A percentile compares a stretch with the other conserved stretches of the same genome.
Evolutionary conservation across 2,888 invertebrate genomes (phyloP).

Genomic region (Hypselothyrea guttata): DNA sequence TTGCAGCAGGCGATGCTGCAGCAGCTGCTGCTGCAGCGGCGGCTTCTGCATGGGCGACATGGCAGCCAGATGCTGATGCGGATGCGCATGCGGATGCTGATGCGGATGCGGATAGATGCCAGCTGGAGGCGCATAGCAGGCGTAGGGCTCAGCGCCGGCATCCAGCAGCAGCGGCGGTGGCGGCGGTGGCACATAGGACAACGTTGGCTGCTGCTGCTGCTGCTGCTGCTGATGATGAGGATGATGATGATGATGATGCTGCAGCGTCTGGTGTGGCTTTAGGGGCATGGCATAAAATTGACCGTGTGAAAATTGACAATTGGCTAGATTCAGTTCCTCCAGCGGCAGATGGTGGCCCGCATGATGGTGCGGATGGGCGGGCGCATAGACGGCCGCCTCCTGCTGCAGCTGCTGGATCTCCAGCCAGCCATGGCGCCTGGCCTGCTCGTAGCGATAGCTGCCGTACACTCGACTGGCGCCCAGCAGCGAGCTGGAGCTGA

Average conservation of each 20-base stretch:
- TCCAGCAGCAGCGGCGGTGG: conserved; percentile 43
- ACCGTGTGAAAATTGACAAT: conserved; percentile 88
- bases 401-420: conserved; percentile 90
- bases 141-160: conserved; percentile 44
- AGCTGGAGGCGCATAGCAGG: conserved; percentile 56
- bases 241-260: conserved; percentile 80
- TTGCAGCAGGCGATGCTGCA: conserved; percentile 92
- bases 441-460: conserved; percentile 84
- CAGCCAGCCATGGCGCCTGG: conserved; percentile 91
- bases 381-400: conserved; percentile 87
- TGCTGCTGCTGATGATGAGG: conserved; percentile 32
- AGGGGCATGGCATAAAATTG: conserved; percentile 84
- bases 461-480: conserved; percentile 72
- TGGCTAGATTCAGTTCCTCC: conserved; percentile 86
- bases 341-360: conserved; percentile 79
- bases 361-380: conserved; percentile 80
- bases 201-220: conserved; percentile 34
- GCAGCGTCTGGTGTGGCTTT: conserved; percentile 46
- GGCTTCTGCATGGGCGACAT: conserved; percentile 84
- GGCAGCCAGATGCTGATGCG: conserved; percentile 51
- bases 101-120: conserved; percentile 34
- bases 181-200: conserved; percentile 42
- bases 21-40: conserved; percentile 91
- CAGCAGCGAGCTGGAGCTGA: conserved; percentile 81
- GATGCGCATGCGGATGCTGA: conserved; percentile 6